Evolutionary conservation across 2,888 invertebrate species (phyloP).

Genomic region (Phorcus lineatus): DNA sequence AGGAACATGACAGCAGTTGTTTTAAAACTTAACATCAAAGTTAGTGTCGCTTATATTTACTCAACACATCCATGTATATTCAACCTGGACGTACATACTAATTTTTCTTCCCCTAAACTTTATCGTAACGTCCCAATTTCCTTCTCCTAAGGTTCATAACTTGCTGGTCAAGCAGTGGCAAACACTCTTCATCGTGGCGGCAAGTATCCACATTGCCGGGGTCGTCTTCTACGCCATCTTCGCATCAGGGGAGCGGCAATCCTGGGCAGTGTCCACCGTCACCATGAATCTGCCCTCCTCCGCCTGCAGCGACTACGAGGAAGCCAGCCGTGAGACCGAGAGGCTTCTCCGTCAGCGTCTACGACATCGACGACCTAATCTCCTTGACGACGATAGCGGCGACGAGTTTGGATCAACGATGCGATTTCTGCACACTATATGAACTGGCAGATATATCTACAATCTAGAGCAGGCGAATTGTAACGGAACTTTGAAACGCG

Average conservation of each 20-base stretch:
- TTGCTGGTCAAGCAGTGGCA: conserved; percentile 49
- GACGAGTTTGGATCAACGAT: conserved; percentile 18
- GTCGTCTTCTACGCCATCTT: conserved; percentile 59
- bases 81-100: too few species aligned
- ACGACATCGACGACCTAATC: neutral
- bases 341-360: neutral
- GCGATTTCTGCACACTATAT: conserved; percentile 13
- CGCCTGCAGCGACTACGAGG: neutral
- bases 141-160: neutral
- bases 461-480: too few species aligned
- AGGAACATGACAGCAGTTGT: neutral
- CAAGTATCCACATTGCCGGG: conserved; percentile 55
- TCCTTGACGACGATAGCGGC: neutral
- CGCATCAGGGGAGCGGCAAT: conserved; percentile 56
- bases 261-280: conserved; percentile 47
- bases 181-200: conserved; percentile 52
- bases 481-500: too few species aligned
- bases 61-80: neutral
- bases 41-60: neutral
- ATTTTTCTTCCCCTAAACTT: neutral
- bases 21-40: neutral
- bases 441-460: too few species aligned
- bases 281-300: neutral
- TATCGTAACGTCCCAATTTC: too few species aligned
- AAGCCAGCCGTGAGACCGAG: neutral